Conservation (phyloP, 92 coral and sea anemone species). For the Pocillopora grandis region DNA sequence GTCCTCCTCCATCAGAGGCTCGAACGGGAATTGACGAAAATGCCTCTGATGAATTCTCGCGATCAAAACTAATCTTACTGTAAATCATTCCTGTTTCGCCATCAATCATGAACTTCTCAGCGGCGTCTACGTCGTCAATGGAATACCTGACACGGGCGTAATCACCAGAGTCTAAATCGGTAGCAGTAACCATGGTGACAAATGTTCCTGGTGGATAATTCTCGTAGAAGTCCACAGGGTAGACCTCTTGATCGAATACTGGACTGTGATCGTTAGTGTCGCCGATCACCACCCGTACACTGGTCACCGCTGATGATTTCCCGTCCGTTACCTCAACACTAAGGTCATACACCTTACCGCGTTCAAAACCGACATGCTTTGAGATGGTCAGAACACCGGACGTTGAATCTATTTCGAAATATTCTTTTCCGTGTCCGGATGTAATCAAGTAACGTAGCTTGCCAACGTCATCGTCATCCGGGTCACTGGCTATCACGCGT, state of each 20-base stretch:
- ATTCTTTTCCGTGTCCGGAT: constrained; percentile 74
- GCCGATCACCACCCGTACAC: constrained; percentile 89
- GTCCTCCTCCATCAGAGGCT: constrained; percentile 94
- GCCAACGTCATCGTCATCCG: constrained; percentile 80
- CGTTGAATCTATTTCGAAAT: constrained; percentile 67
- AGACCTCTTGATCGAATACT: constrained; percentile 72
- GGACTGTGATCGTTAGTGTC: constrained; percentile 95
- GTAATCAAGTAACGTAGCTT: constrained; percentile 72
- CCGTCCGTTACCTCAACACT: constrained; percentile 84
- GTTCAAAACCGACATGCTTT: constrained; percentile 72
- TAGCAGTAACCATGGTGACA: constrained; percentile 96
- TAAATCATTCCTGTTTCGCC: constrained; percentile 89
- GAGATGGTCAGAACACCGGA: constrained; percentile 94
- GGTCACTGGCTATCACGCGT: constrained; percentile 91
- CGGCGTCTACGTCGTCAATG: constrained; percentile 82
- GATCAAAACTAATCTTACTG: constrained; percentile 87
- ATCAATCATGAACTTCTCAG: constrained; percentile 85
- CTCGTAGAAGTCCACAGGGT: constrained; percentile 80
- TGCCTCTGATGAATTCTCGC: constrained; percentile 81
- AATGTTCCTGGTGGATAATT: constrained; percentile 90
- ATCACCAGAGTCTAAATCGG: constrained; percentile 90
- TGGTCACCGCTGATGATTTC: constrained; percentile 61
- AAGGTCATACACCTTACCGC: constrained; percentile 83
- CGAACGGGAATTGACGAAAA: constrained; percentile 83
- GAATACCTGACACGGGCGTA: constrained; percentile 80